These are phyloP conservation scores for Coreius guichenoti DNA, from an alignment of 2,797 vertebrate species.

Conservation along the genomic window DNA sequence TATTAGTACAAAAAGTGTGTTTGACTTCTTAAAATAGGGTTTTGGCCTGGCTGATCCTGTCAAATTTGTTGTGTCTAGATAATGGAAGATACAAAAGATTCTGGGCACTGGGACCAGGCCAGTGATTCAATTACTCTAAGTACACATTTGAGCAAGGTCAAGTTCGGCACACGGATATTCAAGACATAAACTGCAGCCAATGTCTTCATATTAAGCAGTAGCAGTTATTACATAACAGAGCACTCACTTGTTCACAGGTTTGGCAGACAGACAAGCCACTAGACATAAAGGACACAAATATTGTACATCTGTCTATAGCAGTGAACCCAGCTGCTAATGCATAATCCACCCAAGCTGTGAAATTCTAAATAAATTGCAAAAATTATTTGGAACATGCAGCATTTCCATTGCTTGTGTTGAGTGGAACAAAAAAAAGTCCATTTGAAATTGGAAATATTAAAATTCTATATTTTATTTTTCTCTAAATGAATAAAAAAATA, in stretches of 20 bases:
- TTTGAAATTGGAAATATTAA: no score
- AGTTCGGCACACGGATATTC: constrained; percentile 35
- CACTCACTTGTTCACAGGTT: constrained; percentile 35
- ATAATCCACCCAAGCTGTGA: not conserved
- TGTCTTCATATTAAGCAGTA: constrained; percentile 43
- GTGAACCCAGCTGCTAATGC: constrained; percentile 46
- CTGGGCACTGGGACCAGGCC: constrained; percentile 17
- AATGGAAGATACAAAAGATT: not conserved
- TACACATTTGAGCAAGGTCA: constrained; percentile 53
- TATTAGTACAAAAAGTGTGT: not conserved
- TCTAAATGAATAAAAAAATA: not conserved
- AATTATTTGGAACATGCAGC: not conserved
- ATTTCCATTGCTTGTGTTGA: not conserved
- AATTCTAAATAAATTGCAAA: not conserved
- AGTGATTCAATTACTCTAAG: constrained; percentile 54
- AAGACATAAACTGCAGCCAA: constrained; percentile 47
- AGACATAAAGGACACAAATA: constrained; percentile 8
- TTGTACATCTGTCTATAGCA: constrained; percentile 25
- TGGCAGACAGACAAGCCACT: constrained; percentile 45
- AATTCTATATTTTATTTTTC: no score
- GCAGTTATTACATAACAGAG: constrained; percentile 45
- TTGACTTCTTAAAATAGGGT: not conserved
- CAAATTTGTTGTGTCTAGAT: constrained; percentile 24
- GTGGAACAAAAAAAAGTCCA: not conserved
- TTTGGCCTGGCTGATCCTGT: constrained; percentile 17